These are phyloP conservation scores for Malurus alboscapulatus DNA, from an alignment of 2,113 vertebrate species.

Conservation along the genomic window DNA sequence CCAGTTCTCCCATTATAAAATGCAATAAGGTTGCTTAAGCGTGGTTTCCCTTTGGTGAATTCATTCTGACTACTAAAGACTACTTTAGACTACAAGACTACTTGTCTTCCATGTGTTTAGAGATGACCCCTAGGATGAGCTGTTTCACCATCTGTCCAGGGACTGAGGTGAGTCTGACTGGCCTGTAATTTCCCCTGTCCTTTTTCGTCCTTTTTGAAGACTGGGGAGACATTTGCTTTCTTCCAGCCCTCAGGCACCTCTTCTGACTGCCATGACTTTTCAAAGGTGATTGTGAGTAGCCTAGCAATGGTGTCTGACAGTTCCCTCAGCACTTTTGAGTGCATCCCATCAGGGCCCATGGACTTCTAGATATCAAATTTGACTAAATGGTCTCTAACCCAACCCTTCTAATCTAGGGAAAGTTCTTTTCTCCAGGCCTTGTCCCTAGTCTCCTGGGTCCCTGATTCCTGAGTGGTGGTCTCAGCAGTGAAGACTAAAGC, in stretches of 20 bases:
- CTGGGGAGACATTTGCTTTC: background rate
- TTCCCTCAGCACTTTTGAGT: background rate
- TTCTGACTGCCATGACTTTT: background rate
- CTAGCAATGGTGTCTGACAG: background rate
- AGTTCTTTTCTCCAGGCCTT: background rate
- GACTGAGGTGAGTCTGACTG: background rate
- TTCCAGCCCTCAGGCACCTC: background rate
- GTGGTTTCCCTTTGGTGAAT: background rate
- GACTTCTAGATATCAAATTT: background rate
- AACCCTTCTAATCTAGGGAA: background rate
- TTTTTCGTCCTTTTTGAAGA: background rate
- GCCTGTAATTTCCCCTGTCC: too few species aligned
- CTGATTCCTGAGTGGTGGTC: too few species aligned
- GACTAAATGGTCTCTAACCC: background rate
- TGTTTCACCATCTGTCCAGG: background rate
- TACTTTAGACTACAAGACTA: too few species aligned
- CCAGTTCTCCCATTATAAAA: background rate
- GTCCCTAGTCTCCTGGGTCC: too few species aligned
- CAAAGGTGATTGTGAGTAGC: background rate
- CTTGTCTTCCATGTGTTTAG: background rate
- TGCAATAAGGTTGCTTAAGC: background rate
- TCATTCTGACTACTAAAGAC: too few species aligned
- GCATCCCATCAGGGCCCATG: background rate
- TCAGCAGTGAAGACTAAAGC: background rate
- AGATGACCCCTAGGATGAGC: background rate